A percentile compares a stretch with the other conserved stretches of the same genome.
Evolutionary conservation across 2,797 vertebrate genomes (phyloP).

Genomic region (Coendou prehensilis): DNA sequence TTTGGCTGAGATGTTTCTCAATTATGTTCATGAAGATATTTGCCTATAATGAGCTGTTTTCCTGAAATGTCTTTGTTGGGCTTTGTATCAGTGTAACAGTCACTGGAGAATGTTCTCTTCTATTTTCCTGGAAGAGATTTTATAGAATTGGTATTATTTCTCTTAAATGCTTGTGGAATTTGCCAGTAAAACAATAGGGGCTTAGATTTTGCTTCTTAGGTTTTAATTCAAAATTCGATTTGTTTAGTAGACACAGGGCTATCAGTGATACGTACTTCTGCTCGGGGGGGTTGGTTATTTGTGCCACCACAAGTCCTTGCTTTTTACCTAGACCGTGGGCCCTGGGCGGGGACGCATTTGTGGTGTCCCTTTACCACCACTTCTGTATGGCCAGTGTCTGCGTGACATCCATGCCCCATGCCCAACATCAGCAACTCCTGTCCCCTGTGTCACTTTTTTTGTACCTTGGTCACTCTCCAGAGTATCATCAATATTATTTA

Average conservation of each 20-base stretch:
- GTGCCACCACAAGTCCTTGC: not conserved
- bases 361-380: not conserved
- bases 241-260: not conserved
- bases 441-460: too few relatives aligned
- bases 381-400: not conserved
- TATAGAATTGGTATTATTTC: not conserved
- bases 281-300: not conserved
- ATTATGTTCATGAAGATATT: too few relatives aligned
- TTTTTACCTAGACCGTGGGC: not conserved
- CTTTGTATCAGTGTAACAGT: not conserved
- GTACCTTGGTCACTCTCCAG: too few relatives aligned
- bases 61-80: too few relatives aligned
- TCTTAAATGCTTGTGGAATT: not conserved
- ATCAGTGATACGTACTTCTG: fast-evolving
- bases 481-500: not conserved
- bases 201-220: not conserved
- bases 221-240: not conserved
- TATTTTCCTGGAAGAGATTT: not conserved
- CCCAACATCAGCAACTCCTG: too few relatives aligned
- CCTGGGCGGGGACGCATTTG: not conserved
- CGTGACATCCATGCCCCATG: not conserved
- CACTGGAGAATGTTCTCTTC: not conserved
- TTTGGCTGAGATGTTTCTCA: not conserved
- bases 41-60: too few relatives aligned
- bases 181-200: not conserved